Evolutionary conservation across 2,113 vertebrate genomes (phyloP).

Genomic region (Thinocorus orbignyianus): DNA sequence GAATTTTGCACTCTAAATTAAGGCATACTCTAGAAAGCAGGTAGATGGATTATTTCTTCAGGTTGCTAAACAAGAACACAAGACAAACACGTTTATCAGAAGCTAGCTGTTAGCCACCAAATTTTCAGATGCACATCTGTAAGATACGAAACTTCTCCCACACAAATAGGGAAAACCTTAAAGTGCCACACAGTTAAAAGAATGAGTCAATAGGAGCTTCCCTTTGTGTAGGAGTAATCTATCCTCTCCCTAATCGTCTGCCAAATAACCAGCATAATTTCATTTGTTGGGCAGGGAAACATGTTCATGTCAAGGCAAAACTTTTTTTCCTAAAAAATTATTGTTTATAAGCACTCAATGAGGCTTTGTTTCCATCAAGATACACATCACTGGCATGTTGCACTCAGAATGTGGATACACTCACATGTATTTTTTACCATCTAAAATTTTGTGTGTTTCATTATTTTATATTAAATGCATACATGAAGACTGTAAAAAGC

Average conservation of each 20-base stretch:
- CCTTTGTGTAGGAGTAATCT: neutral
- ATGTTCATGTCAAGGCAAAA: neutral
- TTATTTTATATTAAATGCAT: neutral
- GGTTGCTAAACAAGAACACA: neutral
- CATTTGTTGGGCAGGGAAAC: neutral
- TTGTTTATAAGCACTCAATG: neutral
- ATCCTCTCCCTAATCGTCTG: neutral
- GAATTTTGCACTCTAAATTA: neutral
- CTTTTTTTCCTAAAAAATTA: neutral
- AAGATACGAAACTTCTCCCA: conserved; percentile 72
- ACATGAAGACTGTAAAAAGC: neutral
- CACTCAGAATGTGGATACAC: neutral
- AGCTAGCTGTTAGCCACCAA: neutral
- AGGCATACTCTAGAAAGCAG: neutral
- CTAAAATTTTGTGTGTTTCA: neutral
- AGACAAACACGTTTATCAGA: neutral
- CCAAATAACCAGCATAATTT: neutral
- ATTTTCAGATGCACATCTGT: neutral
- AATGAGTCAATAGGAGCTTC: conserved; percentile 63
- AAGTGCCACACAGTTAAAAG: neutral
- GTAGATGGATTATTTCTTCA: neutral
- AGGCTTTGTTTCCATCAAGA: neutral
- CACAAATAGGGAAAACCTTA: conserved; percentile 59
- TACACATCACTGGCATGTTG: neutral
- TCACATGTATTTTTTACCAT: neutral